Evolutionary conservation across 2,888 invertebrate species (phyloP), one percentile per base, ranked within the genome.

Genomic region (Ennomos fuscantarius): DNA sequence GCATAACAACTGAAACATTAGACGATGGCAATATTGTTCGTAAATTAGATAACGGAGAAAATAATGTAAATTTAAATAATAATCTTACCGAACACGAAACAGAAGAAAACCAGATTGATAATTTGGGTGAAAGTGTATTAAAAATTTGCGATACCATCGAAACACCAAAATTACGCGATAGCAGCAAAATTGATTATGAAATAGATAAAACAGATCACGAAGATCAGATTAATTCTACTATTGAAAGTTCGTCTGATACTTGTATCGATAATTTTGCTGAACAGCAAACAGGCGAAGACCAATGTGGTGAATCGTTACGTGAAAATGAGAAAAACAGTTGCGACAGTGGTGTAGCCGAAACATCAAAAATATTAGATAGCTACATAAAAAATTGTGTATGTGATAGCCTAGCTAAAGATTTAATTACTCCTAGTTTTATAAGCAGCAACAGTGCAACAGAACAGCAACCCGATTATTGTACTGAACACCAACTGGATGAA

Each of bases 101-200:
- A 12, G 31, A 41, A 31, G 24, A 41, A 24, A 24, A 24, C 9
- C 15, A 24, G 10, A 41, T 5, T n/a, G 10, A 31, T 24, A 44
- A 34, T 12, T 12, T 34, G 13, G 9, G 5, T 13, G 34, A 44
- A 13, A 34, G 13, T 44, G 9, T 2, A 13, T 10, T 13, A 9
- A 5, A 11, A 33, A 1, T 11, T 2, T n/a, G 24, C 24, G 32
- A 33, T 39, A 15, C 15, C 42, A 35, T 2, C 9, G 33, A 51
- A 51, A 33, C 12, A 11, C 31, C 12, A 43, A 33, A 33, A n/a
- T 12, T 12, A 43, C 34, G 8, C n/a, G 45, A 34, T 15, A 34
- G 10, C 33, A 11, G 9, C 9, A 34, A 34, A 10, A 33, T 31
- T 41, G 9, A 15, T 15, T 10, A 15, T 9, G 41, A 31, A 41